phyloP scores from a whole-genome alignment of 2,797 vertebrate genomes.

The Spinus olivaceus region DNA sequence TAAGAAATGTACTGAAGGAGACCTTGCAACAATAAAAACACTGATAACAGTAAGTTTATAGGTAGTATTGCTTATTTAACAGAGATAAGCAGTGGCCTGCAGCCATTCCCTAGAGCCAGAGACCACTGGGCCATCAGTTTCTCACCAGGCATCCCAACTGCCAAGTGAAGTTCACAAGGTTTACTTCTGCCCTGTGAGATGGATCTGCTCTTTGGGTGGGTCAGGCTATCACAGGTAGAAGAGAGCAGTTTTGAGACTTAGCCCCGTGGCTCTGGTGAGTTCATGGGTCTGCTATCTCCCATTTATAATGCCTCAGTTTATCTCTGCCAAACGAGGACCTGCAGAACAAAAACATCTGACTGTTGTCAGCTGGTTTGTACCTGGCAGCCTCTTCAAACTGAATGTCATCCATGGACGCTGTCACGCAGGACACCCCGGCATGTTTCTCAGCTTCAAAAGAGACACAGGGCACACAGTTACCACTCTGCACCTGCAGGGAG shows the following conservation, averaged over 20 bases:
- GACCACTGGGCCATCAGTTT: neutral
- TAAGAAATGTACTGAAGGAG: neutral
- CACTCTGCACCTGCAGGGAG: neutral
- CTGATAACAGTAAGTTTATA: neutral
- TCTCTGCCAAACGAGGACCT: neutral
- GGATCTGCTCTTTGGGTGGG: neutral
- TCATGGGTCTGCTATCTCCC: neutral
- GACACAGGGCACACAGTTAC: neutral
- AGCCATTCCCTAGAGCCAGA: neutral
- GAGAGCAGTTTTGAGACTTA: neutral
- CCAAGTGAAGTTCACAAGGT: neutral
- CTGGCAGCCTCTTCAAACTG: conserved; percentile 79
- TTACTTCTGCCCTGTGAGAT: neutral
- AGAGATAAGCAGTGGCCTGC: neutral
- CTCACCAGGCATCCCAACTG: neutral
- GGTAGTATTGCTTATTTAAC: neutral
- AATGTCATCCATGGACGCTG: conserved; percentile 80
- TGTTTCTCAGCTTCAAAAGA: conserved; percentile 78
- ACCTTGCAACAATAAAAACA: neutral
- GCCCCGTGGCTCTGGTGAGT: neutral
- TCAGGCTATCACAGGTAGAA: neutral
- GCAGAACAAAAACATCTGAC: neutral
- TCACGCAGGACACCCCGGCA: conserved; percentile 78
- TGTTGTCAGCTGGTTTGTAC: conserved; percentile 36
- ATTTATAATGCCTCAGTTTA: neutral